A percentile compares a stretch with the other conserved stretches of the same genome.
Conservation (phyloP, 2,797 vertebrate species). For the Erpetoichthys calabaricus region DNA sequence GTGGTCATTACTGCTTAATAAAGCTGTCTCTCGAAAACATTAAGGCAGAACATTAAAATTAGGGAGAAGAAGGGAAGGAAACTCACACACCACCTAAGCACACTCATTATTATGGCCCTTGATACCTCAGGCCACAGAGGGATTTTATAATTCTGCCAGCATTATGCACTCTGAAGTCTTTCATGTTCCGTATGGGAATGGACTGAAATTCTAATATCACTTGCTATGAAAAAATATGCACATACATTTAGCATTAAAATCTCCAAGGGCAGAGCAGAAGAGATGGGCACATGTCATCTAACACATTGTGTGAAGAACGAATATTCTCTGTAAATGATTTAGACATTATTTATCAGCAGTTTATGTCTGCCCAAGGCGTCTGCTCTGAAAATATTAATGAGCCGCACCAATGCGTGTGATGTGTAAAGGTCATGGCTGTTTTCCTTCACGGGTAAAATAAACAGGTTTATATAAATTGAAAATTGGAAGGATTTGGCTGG, state of each 20-base stretch:
- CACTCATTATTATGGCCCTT: constrained; percentile 81
- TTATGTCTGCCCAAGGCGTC: constrained; percentile 61
- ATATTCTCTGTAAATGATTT: constrained; percentile 70
- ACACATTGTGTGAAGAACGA: constrained; percentile 47
- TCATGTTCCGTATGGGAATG: constrained; percentile 75
- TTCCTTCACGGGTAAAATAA: constrained; percentile 33
- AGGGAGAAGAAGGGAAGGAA: constrained; percentile 28
- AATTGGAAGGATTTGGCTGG: too few relatives aligned
- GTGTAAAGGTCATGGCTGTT: constrained; percentile 54
- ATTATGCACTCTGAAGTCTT: constrained; percentile 95
- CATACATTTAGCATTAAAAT: constrained; percentile 95
- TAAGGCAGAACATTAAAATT: constrained; percentile 51
- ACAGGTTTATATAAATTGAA: constrained; percentile 15
- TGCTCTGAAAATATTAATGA: constrained; percentile 58
- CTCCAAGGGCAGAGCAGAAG: constrained; percentile 81
- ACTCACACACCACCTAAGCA: constrained; percentile 72
- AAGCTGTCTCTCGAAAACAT: constrained; percentile 20
- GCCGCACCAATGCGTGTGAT: constrained; percentile 48
- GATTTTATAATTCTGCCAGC: constrained; percentile 86
- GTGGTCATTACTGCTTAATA: constrained; percentile 27
- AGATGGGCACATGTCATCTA: constrained; percentile 75
- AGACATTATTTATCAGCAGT: constrained; percentile 71
- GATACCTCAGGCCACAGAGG: constrained; percentile 74
- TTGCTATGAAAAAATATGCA: constrained; percentile 97
- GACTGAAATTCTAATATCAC: constrained; percentile 88